Percentiles rank a stretch among this genome's conserved stretches.
Evolutionary conservation across 2,888 invertebrate genomes (phyloP).

Genomic region (Ichneumoninae sp.): DNA sequence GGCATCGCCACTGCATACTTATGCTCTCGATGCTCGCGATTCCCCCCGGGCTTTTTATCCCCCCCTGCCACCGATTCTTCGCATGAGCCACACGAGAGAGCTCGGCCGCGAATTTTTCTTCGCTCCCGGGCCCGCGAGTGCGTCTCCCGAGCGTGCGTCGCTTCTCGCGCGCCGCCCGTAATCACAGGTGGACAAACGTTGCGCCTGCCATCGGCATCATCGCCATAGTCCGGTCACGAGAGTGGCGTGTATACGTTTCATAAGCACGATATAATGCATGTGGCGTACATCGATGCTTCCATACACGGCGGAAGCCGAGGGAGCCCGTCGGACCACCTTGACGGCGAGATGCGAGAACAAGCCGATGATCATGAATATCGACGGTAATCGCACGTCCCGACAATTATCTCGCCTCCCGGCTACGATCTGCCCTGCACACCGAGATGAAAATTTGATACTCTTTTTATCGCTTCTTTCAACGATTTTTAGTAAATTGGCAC

Average conservation of each 20-base stretch:
- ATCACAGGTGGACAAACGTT: slow-evolving; percentile 53
- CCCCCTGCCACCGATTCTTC: slow-evolving; percentile 9
- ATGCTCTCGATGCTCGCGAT: slow-evolving; percentile 23
- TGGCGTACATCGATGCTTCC: slow-evolving; percentile 14
- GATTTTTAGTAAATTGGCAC: background rate
- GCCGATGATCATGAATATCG: slow-evolving; percentile 25
- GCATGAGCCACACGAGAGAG: slow-evolving; percentile 3
- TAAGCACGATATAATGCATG: slow-evolving; percentile 30
- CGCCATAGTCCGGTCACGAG: slow-evolving; percentile 5
- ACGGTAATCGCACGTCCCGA: slow-evolving; percentile 15
- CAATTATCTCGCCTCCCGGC: slow-evolving; percentile 33
- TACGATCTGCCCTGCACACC: background rate
- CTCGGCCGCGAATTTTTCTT: slow-evolving; percentile 21
- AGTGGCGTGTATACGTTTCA: slow-evolving; percentile 7
- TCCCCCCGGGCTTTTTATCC: slow-evolving; percentile 5
- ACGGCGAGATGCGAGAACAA: slow-evolving; percentile 23
- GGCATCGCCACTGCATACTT: slow-evolving; percentile 47
- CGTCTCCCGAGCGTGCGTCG: slow-evolving; percentile 21
- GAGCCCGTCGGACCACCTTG: slow-evolving; percentile 30
- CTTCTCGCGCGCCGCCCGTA: slow-evolving; percentile 34
- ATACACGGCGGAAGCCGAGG: background rate
- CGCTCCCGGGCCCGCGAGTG: background rate
- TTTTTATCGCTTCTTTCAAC: background rate
- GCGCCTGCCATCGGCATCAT: slow-evolving; percentile 35
- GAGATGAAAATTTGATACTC: background rate